Percentiles rank a stretch among this genome's conserved stretches.
Evolutionary conservation across 2,113 vertebrate genomes (phyloP).

Genomic region (Vulpes ferrilata): DNA sequence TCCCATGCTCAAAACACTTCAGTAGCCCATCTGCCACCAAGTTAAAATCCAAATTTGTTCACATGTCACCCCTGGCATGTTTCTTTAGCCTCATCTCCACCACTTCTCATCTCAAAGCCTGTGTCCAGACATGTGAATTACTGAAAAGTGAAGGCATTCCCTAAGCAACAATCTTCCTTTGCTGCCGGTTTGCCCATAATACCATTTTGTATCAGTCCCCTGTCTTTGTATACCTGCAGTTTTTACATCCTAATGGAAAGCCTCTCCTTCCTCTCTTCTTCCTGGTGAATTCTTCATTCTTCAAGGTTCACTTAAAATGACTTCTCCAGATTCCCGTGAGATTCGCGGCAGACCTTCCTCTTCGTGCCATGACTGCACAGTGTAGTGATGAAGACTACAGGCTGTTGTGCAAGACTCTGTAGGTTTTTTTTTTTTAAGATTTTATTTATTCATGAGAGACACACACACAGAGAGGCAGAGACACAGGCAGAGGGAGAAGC

Average conservation of each 20-base stretch:
- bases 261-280: not conserved
- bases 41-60: conserved; percentile 48
- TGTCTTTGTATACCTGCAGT: not conserved
- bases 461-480: no score
- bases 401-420: not conserved
- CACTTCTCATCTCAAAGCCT: not conserved
- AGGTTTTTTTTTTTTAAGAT: not conserved
- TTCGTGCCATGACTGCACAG: not conserved
- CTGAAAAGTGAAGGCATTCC: not conserved
- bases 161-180: not conserved
- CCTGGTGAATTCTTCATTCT: conserved; percentile 37
- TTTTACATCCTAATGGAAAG: not conserved
- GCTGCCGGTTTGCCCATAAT: not conserved
- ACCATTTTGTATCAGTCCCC: not conserved
- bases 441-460: no score
- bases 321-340: not conserved
- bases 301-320: conserved; percentile 30
- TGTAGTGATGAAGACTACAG: not conserved
- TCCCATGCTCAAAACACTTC: conserved; percentile 60
- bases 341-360: not conserved
- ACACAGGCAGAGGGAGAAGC: no score
- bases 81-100: not conserved
- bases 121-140: not conserved
- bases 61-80: not conserved
- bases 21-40: conserved; percentile 67